Evolutionary conservation across 2,113 vertebrate genomes (phyloP).

Genomic region (Eleginops maclovinus): DNA sequence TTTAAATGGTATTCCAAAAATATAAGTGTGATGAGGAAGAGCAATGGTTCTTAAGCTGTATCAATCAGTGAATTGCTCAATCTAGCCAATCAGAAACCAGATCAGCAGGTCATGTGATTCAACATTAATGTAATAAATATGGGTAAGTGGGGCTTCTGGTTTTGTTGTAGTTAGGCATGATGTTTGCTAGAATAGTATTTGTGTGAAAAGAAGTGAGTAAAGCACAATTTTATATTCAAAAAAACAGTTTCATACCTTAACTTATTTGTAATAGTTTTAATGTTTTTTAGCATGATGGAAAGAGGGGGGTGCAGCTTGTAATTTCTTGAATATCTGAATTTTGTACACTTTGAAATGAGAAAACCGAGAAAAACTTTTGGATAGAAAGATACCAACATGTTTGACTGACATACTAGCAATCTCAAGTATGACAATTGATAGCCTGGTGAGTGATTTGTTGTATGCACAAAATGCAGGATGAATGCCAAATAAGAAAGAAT

Average conservation of each 20-base stretch:
- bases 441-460: too few species aligned
- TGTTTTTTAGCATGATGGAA: conserved; percentile 49
- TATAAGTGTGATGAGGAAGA: neutral
- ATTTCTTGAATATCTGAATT: conserved; percentile 28
- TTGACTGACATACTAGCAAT: too few species aligned
- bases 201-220: conserved; percentile 21
- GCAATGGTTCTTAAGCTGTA: conserved; percentile 11
- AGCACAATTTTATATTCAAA: conserved; percentile 39
- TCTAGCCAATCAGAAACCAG: neutral
- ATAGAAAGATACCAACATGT: conserved; percentile 3
- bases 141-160: conserved; percentile 13
- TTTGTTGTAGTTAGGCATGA: conserved; percentile 67
- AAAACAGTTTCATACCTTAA: conserved; percentile 33
- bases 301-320: conserved; percentile 11
- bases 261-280: conserved; percentile 50
- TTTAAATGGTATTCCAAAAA: conserved; percentile 9
- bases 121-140: neutral
- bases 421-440: too few species aligned
- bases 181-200: conserved; percentile 40
- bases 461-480: too few species aligned
- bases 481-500: too few species aligned
- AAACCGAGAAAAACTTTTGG: neutral
- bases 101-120: conserved; percentile 22
- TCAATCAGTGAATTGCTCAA: neutral
- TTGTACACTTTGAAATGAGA: conserved; percentile 25